phyloP scores from a whole-genome alignment of 1,140 invertebrate genomes.

The Helicoverpa armigera region DNA sequence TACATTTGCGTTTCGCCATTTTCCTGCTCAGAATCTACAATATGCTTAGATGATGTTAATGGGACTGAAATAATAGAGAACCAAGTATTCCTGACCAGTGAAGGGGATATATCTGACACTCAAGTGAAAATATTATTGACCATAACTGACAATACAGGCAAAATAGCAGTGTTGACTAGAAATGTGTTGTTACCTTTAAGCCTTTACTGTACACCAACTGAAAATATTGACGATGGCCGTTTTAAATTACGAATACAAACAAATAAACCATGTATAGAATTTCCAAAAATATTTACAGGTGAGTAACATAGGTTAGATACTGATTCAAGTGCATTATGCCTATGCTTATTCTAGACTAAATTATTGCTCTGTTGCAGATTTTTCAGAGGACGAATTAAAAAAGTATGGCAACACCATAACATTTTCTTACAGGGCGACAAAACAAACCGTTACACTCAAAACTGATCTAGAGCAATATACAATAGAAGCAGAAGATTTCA shows the following conservation, averaged over 20 bases:
- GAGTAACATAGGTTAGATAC: constrained; percentile 13
- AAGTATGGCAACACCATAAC: constrained; percentile 60
- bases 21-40: constrained; percentile 66
- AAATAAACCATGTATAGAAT: constrained; percentile 63
- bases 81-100: constrained; percentile 65
- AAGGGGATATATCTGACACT: constrained; percentile 66
- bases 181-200: constrained; percentile 69
- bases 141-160: constrained; percentile 69
- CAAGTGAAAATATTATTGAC: constrained; percentile 71
- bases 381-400: constrained; percentile 67
- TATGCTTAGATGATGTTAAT: constrained; percentile 76
- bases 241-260: constrained; percentile 64
- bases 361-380: constrained; percentile 64
- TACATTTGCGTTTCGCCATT: constrained; percentile 72
- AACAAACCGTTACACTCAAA: constrained; percentile 69
- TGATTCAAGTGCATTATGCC: background rate
- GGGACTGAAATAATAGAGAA: constrained; percentile 79
- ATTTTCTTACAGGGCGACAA: constrained; percentile 67
- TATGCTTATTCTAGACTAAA: background rate
- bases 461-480: constrained; percentile 58
- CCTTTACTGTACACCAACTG: constrained; percentile 67
- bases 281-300: constrained; percentile 77
- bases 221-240: constrained; percentile 55
- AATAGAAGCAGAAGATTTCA: constrained; percentile 70
- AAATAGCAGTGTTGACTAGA: constrained; percentile 66